phyloP scores from a whole-genome alignment of 64 coral and sea anemone genomes.

The Dendronephthya gigantea region DNA sequence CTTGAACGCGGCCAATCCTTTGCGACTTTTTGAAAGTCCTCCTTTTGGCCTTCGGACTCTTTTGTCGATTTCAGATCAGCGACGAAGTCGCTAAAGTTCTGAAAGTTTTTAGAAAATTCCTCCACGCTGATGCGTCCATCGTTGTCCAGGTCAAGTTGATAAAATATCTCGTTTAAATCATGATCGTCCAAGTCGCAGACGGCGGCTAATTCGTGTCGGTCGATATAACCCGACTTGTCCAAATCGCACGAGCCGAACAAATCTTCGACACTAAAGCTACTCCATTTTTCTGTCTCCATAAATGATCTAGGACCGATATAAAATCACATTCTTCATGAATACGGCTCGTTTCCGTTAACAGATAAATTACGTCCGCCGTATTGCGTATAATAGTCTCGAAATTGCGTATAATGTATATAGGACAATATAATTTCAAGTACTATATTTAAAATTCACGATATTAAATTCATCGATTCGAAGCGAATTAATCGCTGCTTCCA shows the following conservation, averaged over 20 bases:
- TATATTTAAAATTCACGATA: neutral
- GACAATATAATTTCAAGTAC: neutral
- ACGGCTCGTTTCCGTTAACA: neutral
- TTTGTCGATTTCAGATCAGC: conserved; percentile 51
- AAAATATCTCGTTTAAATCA: conserved; percentile 75
- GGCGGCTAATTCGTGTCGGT: conserved; percentile 73
- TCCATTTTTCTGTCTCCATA: neutral
- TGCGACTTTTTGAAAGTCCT: neutral
- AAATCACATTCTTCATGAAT: neutral
- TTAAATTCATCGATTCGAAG: neutral
- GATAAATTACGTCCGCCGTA: neutral
- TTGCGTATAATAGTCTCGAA: neutral
- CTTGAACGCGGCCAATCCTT: neutral
- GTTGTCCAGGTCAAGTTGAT: conserved; percentile 70
- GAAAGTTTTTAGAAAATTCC: conserved; percentile 96
- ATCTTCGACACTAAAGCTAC: conserved; percentile 14
- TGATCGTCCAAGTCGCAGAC: conserved; percentile 89
- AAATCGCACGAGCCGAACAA: conserved; percentile 80
- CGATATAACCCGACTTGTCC: conserved; percentile 86
- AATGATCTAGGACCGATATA: neutral
- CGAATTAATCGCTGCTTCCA: neutral
- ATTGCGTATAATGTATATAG: neutral
- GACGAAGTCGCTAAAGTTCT: conserved; percentile 83
- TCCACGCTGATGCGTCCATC: conserved; percentile 94
- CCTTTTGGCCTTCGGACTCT: too few species aligned